Evolutionary conservation across 2,888 invertebrate species (phyloP).

Genomic region (Acleris laterana): DNA sequence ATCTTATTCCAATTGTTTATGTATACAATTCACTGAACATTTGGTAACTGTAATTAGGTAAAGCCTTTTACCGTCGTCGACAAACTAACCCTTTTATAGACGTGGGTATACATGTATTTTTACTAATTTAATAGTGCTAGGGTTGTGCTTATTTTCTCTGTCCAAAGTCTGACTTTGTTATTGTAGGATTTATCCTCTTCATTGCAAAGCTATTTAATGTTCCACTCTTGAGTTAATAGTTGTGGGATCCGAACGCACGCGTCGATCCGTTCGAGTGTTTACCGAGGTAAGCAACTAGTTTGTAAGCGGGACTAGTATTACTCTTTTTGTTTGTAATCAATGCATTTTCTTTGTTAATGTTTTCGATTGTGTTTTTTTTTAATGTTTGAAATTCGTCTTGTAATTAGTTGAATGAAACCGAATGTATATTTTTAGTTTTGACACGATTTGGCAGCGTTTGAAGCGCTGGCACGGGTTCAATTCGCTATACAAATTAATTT

Average conservation of each 20-base stretch:
- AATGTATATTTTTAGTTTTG: constrained; percentile 52
- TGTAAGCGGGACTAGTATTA: constrained; percentile 54
- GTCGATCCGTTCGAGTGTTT: constrained; percentile 42
- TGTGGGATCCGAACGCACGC: not conserved
- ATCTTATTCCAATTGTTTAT: too few species aligned
- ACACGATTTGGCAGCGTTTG: constrained; percentile 51
- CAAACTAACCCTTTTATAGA: too few species aligned
- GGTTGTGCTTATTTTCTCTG: too few species aligned
- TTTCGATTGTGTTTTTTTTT: constrained; percentile 38
- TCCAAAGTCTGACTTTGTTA: too few species aligned
- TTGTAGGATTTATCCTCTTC: not conserved
- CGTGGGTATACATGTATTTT: too few species aligned
- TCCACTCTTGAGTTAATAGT: constrained; percentile 2
- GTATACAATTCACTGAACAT: too few species aligned
- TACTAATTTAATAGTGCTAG: too few species aligned
- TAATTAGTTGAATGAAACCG: constrained; percentile 31
- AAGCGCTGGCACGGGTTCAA: constrained; percentile 32
- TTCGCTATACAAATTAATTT: constrained; percentile 22
- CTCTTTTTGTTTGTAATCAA: constrained; percentile 51
- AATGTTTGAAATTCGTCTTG: constrained; percentile 18
- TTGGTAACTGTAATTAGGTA: too few species aligned
- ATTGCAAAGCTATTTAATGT: not conserved
- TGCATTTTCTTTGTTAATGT: constrained; percentile 47
- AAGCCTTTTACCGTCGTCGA: too few species aligned
- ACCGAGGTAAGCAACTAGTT: constrained; percentile 61